A percentile compares a stretch with the other conserved stretches of the same genome.
phyloP scores from a whole-genome alignment of 2,888 invertebrate species.

The Ariolimax columbianus region DNA sequence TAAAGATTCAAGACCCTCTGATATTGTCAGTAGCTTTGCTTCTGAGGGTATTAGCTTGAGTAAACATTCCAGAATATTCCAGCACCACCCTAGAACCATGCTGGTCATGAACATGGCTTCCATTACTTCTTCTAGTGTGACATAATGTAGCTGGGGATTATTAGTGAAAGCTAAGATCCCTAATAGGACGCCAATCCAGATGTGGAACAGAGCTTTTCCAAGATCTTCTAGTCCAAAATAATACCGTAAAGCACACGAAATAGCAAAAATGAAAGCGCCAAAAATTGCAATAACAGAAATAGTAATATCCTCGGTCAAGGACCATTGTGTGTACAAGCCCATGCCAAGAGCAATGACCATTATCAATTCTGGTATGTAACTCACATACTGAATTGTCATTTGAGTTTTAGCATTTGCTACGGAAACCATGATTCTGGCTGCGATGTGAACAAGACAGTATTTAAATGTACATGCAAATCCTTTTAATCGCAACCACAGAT shows the following conservation, averaged over 20 bases:
- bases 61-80: constrained; percentile 67
- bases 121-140: constrained; percentile 71
- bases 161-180: constrained; percentile 74
- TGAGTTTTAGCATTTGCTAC: constrained; percentile 50
- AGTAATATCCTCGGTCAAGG: constrained; percentile 62
- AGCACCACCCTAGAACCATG: constrained; percentile 66
- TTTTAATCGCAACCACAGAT: background rate
- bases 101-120: constrained; percentile 74
- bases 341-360: constrained; percentile 72
- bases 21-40: constrained; percentile 61
- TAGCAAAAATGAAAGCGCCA: constrained; percentile 71
- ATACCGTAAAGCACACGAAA: constrained; percentile 72
- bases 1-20: constrained; percentile 70
- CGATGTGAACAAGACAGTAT: constrained; percentile 49
- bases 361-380: constrained; percentile 70
- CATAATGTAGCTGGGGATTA: constrained; percentile 63
- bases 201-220: constrained; percentile 69
- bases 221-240: constrained; percentile 70
- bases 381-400: constrained; percentile 61
- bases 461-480: constrained; percentile 10
- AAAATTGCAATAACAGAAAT: constrained; percentile 70
- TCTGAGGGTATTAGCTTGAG: constrained; percentile 61
- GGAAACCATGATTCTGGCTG: constrained; percentile 43
- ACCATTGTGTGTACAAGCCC: constrained; percentile 76
- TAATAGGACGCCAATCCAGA: constrained; percentile 76